Base-by-base conservation (phyloP, 2,888 invertebrate species). In the Athalia cordata region DNA sequence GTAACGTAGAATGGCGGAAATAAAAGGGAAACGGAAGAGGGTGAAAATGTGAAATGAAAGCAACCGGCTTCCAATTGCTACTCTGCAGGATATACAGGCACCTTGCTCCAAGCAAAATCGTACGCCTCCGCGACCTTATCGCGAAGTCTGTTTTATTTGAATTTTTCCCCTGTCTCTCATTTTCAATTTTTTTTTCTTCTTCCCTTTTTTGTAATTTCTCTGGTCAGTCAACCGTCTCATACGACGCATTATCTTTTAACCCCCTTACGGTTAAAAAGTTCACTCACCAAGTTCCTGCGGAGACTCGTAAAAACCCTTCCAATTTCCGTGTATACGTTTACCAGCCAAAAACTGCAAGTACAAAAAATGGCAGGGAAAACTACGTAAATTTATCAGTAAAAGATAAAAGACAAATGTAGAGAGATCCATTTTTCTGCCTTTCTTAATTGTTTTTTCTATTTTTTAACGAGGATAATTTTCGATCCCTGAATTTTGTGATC, bases 31-130 rank as follows among this genome's bases (percentile, higher is more conserved):
- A 74, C 29, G 15, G 59, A 9, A 70, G 13, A 74, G 74, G 61
- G 74, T 50, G 47, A 59, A 74, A 61, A 74, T 50, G 15, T 49
- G 9, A 43, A 43, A 70, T 70, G 61, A 70, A 70, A 70, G 13
- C 5, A 59, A n/a, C 57, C 72, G 47, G 72, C 47, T 57, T n/a
- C 8, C 43, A 72, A 72, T 72, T 47, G 8, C 59, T 29, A 29
- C 29, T 29, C 29, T 13, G 29, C 43, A n/a, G 5, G 55, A 9
- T 68, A 55, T 9, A 52, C 29, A 6, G 52, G 9, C n/a, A 50
- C 52, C 45, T 29, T 29, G 29, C 29, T 29, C 29, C 29, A 29
- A 29, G 29, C 29, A 2, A 29, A 29, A 29, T 29, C 29, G 29
- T 29, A 29, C 29, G 29, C 29, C 29, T 29, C 29, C 2, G 29